Base-by-base conservation (phyloP, 2,113 vertebrate species). In the Rhynchomys soricoides region DNA sequence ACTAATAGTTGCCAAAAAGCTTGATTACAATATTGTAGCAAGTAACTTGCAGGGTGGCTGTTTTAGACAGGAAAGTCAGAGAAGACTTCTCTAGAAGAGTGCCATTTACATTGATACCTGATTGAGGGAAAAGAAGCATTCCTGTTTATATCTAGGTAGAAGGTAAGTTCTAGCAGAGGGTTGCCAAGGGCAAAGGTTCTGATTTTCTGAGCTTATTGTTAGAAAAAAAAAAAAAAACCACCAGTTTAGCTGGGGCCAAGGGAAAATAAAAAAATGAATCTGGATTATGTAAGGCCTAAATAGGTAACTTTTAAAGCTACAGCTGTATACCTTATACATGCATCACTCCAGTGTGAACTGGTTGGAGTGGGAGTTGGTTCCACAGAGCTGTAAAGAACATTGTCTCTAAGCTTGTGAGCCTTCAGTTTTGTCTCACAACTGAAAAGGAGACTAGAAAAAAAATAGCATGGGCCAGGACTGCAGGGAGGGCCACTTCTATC, bases 201-300 rank as follows among this genome's bases (percentile, higher is more conserved):
- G 40, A 86, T 81, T 37, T n/a, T 92, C 45, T 82, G 24, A 68
- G 78, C 71, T 78, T 64, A 50, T 34, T 4, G 45, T 37, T 48
- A 34, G 29, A 81, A 79, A 59, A 12, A 97, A 96, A 79, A 37
- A 13, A 17, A n/a, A n/a, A n/a, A n/a, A n/a, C n/a, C n/a, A n/a
- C n/a, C 16, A 55, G 4, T 87, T 48, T 86, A 52, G 75, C 24
- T 86, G 29, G 48, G 19, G 24, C 16, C 29, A 70, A 48, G 11
- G 13, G 5, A 86, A 68, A 92, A 92, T 75, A 29, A 7, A 16
- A 3, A 85, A 2, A 71, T 50, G 40, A 24, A 43, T 57, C 4
- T 12, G 10, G 22, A 48, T 43, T n/a, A 73, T 1, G 0, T 16
- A 73, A 12, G 31, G 3, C 37, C 22, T 43, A 86, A 64, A 64